These are phyloP conservation scores for Cantharis flavilabris DNA, from an alignment of 2,888 invertebrate species.

Conservation along the genomic window DNA sequence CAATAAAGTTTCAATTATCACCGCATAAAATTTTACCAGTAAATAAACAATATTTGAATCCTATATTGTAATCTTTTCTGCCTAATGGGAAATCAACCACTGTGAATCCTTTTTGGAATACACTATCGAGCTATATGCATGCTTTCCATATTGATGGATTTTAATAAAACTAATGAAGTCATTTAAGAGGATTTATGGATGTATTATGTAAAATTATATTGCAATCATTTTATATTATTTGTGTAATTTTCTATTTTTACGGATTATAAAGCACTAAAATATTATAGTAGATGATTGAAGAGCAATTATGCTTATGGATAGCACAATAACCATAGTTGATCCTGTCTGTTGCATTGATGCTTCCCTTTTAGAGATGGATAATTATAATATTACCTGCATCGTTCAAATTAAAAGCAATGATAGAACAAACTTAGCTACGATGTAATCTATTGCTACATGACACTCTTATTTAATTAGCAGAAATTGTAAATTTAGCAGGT, in stretches of 20 bases:
- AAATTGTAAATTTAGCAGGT: background rate
- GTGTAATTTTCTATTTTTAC: background rate
- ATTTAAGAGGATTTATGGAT: background rate
- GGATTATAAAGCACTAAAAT: background rate
- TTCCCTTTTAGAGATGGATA: background rate
- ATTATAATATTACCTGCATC: background rate
- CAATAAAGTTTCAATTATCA: no score
- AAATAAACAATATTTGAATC: no score
- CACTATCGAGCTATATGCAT: no score
- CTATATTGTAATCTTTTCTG: no score
- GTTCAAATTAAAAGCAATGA: background rate
- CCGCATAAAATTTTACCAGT: no score
- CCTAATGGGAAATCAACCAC: no score
- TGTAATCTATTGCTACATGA: background rate
- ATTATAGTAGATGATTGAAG: background rate
- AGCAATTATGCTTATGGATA: background rate
- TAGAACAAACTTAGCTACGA: background rate
- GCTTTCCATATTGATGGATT: no score
- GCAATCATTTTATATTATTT: background rate
- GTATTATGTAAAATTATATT: background rate
- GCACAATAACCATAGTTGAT: background rate
- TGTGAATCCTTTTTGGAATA: no score
- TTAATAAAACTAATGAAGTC: background rate
- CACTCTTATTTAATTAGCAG: background rate
- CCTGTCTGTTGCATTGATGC: background rate